Evolutionary conservation across 53 echinoderm and acorn worm genomes (phyloP).

Genomic region (Stichopus horrens): DNA sequence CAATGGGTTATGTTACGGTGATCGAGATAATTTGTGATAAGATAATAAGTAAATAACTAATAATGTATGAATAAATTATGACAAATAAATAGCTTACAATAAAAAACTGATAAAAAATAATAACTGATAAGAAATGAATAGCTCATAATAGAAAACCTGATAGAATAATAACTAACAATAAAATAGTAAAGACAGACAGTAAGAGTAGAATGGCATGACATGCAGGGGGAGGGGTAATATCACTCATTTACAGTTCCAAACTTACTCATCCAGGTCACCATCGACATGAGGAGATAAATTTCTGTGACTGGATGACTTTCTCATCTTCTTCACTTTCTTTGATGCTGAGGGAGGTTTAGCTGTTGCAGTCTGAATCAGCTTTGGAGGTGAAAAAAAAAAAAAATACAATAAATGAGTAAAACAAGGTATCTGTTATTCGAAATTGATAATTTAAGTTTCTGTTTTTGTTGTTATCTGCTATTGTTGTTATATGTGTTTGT

Average conservation of each 20-base stretch:
- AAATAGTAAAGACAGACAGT: background rate
- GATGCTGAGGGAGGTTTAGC: background rate
- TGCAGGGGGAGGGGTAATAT: background rate
- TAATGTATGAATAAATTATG: too few species aligned
- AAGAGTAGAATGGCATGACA: too few species aligned
- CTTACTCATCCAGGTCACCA: slow-evolving; percentile 17
- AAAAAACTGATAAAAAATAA: background rate
- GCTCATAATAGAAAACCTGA: too few species aligned
- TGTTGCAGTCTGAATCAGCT: slow-evolving; percentile 2
- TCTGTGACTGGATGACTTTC: background rate
- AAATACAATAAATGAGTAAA: background rate
- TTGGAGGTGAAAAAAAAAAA: background rate
- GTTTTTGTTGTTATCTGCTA: too few species aligned
- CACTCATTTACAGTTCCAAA: background rate
- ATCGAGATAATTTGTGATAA: too few species aligned
- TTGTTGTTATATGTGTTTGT: too few species aligned
- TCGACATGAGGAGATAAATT: background rate
- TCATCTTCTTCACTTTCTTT: background rate
- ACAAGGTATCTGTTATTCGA: too few species aligned
- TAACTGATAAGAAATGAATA: too few species aligned
- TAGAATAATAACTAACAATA: too few species aligned
- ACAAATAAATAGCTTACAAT: background rate
- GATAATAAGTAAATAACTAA: too few species aligned
- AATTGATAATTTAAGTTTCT: too few species aligned
- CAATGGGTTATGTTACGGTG: too few species aligned